phyloP scores from a whole-genome alignment of 2,888 invertebrate species.

The Lycaena phlaeas region DNA sequence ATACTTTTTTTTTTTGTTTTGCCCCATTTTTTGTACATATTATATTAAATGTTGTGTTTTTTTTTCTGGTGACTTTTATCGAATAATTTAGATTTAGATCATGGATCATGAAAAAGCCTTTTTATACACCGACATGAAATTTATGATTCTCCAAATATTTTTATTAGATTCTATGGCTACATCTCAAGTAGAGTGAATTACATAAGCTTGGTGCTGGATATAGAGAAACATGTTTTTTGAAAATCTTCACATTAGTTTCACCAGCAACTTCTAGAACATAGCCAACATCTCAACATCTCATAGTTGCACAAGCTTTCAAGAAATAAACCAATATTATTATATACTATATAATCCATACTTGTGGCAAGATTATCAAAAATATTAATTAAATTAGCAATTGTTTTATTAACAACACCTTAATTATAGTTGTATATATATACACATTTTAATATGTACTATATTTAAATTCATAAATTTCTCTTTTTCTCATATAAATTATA shows the following conservation, averaged over 20 bases:
- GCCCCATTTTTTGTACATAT: constrained; percentile 26
- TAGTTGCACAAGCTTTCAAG: constrained; percentile 19
- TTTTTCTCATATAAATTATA: too few relatives aligned
- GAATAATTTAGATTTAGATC: constrained; percentile 14
- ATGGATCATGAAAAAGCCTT: constrained; percentile 10
- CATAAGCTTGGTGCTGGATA: constrained; percentile 3
- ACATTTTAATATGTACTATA: too few relatives aligned
- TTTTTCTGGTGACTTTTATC: constrained; percentile 32
- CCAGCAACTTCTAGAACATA: constrained; percentile 15
- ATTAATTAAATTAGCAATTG: neutral
- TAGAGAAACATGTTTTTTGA: constrained; percentile 3
- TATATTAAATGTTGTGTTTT: constrained; percentile 38
- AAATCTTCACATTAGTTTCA: constrained; percentile 6
- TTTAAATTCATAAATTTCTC: too few relatives aligned
- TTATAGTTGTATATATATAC: too few relatives aligned
- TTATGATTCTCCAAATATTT: neutral
- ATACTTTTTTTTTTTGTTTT: constrained; percentile 19
- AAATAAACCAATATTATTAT: constrained; percentile 12
- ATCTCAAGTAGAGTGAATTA: neutral
- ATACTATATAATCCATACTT: constrained; percentile 11
- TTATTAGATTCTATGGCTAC: constrained; percentile 1
- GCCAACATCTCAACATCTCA: constrained; percentile 11
- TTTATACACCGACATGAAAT: constrained; percentile 1
- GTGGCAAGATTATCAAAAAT: constrained; percentile 10
- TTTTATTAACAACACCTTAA: too few relatives aligned